Base-by-base conservation (phyloP, 2,797 vertebrate species). In the Staurois parvus region DNA sequence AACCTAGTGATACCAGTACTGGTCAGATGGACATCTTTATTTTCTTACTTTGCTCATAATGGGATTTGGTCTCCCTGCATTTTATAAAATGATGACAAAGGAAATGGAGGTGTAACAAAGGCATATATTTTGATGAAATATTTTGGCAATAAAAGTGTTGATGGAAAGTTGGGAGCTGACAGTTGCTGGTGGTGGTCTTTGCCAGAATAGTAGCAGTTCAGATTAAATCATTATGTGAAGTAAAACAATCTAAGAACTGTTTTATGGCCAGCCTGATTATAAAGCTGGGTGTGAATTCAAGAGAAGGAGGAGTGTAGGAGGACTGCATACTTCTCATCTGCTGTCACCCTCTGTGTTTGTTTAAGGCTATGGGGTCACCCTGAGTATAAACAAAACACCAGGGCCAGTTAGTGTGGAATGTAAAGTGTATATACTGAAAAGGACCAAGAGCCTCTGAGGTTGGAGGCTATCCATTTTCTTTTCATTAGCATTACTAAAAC, bases 261-360 rank as follows among this genome's bases (percentile, higher is more conserved):
- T 73, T 67, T 72, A 66, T 74, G 69, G 59, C 77, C 40, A 42
- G 75, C 17, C 15, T 12, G 26, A 69, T 8, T 17, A 73, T 9
- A 29, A 48, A 29, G 11, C 17, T 17, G 11, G 13, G 19, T 26
- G 64, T 66, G 56, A 37, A 45, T 13, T 28, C n/a, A 40, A 26
- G 48, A 34, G 59, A 19, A 62, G 34, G 72, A 81, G 42, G 37
- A 62, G 76, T 62, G 68, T 8, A 48, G 37, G 52, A 48, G 59
- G 59, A 15, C 34, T 29, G 40, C 32, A 29, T 59, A 9, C 80
- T 88, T 76, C 83, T 64, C 84, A 11, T 85, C 67, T 79, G 83
- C 84, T 72, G 79, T 72, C 68, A 81, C 72, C 79, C 48, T 21
- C 68, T 72, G 79, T 81, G 79, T 81, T 81, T 72, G 68, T 40